Evolutionary conservation across 2,888 invertebrate species (phyloP).

Genomic region (Agonopterix arenella): DNA sequence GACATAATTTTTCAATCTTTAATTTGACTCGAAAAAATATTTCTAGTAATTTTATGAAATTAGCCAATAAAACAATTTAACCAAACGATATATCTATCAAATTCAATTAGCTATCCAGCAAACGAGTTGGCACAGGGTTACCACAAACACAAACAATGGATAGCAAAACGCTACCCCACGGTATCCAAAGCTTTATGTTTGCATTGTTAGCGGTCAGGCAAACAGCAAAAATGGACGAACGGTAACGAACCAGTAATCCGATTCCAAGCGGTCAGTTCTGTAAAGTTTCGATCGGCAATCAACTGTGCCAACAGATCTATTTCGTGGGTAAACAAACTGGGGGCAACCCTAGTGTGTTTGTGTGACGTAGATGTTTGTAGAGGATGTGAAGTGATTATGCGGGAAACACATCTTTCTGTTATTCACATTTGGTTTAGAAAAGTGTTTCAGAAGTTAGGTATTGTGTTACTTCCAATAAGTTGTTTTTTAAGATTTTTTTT

Average conservation of each 20-base stretch:
- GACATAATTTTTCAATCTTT: no score
- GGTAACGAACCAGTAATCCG: conserved; percentile 67
- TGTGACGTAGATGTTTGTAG: neutral
- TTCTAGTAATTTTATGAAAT: no score
- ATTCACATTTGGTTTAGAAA: no score
- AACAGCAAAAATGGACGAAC: conserved; percentile 57
- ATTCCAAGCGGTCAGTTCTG: conserved; percentile 64
- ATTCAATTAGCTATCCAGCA: conserved; percentile 8
- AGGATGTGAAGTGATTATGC: neutral
- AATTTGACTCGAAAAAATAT: no score
- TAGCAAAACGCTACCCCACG: conserved; percentile 26
- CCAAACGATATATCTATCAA: neutral
- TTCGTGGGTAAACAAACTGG: conserved; percentile 53
- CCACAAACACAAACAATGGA: conserved; percentile 27
- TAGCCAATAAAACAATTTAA: neutral
- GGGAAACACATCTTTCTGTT: no score
- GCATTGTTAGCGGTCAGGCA: conserved; percentile 57
- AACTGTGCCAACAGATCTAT: conserved; percentile 64
- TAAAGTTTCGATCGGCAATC: conserved; percentile 69
- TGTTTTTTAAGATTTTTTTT: no score
- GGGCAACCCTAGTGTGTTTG: conserved; percentile 31
- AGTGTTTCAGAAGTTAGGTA: no score
- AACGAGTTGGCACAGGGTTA: conserved; percentile 29
- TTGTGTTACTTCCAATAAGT: no score
- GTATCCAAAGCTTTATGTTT: conserved; percentile 43